These are phyloP conservation scores for Conger conger DNA, from an alignment of 2,113 vertebrate species.

Conservation along the genomic window DNA sequence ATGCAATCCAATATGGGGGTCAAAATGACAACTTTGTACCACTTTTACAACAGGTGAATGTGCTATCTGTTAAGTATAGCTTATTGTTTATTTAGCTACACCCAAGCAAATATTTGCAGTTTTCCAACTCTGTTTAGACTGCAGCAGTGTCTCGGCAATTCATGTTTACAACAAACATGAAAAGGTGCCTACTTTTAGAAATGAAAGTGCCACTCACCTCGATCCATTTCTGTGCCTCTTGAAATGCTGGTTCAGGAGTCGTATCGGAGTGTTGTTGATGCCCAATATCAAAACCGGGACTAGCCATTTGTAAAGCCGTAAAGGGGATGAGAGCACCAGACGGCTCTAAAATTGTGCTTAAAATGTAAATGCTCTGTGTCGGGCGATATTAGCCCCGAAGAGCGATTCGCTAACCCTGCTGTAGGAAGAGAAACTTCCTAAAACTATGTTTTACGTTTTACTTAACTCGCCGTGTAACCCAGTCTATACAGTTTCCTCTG, in stretches of 20 bases:
- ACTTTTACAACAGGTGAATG: slow-evolving; percentile 62
- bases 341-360: background rate
- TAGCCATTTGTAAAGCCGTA: slow-evolving; percentile 79
- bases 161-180: background rate
- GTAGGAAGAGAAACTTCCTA: background rate
- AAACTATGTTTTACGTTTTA: background rate
- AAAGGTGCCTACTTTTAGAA: background rate
- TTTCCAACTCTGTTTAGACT: background rate
- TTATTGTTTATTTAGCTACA: background rate
- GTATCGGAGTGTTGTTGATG: slow-evolving; percentile 66
- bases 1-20: background rate
- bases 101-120: background rate
- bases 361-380: background rate
- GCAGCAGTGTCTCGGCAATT: background rate
- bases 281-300: slow-evolving; percentile 72
- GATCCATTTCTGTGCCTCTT: slow-evolving; percentile 92
- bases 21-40: slow-evolving; percentile 12
- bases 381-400: background rate
- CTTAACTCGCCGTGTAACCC: slow-evolving; percentile 5
- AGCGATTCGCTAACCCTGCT: background rate
- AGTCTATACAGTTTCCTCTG: background rate
- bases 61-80: slow-evolving; percentile 29
- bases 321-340: background rate
- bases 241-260: slow-evolving; percentile 77
- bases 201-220: slow-evolving; percentile 74